A percentile compares a stretch with the other conserved stretches of the same genome.
Evolutionary conservation across 2,797 vertebrate species (phyloP).

Genomic region (Helostoma temminkii): DNA sequence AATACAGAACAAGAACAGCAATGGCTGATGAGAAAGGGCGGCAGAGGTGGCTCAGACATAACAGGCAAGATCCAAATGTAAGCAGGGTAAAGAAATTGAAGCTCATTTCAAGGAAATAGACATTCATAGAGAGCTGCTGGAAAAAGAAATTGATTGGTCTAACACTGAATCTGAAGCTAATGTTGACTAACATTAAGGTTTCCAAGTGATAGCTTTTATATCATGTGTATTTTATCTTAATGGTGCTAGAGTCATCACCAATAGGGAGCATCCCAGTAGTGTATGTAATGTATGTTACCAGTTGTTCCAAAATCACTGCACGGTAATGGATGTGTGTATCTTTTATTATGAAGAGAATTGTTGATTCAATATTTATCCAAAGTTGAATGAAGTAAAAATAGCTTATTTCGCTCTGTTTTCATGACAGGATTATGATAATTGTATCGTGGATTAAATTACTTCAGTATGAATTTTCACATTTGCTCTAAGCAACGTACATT

Average conservation of each 20-base stretch:
- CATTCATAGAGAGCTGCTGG: too few species aligned
- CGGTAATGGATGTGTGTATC: not conserved
- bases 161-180: slow-evolving; percentile 5
- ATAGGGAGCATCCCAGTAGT: not conserved
- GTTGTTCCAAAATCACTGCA: too few species aligned
- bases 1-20: slow-evolving; percentile 38
- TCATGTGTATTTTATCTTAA: slow-evolving; percentile 16
- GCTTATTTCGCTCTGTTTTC: slow-evolving; percentile 17
- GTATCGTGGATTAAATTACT: slow-evolving; percentile 38
- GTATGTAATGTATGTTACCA: too few species aligned
- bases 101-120: too few species aligned
- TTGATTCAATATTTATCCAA: not conserved
- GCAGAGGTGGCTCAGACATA: not conserved
- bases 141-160: slow-evolving; percentile 43
- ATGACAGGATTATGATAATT: slow-evolving; percentile 24
- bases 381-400: not conserved
- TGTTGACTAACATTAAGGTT: slow-evolving; percentile 21
- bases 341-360: not conserved
- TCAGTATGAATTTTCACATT: slow-evolving; percentile 25
- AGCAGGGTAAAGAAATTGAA: slow-evolving; percentile 51
- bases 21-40: not conserved
- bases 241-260: not conserved
- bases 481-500: not conserved
- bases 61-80: slow-evolving; percentile 26
- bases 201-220: slow-evolving; percentile 24